Base-by-base conservation (phyloP, 2,113 vertebrate genomes). In the Marmota monax region DNA sequence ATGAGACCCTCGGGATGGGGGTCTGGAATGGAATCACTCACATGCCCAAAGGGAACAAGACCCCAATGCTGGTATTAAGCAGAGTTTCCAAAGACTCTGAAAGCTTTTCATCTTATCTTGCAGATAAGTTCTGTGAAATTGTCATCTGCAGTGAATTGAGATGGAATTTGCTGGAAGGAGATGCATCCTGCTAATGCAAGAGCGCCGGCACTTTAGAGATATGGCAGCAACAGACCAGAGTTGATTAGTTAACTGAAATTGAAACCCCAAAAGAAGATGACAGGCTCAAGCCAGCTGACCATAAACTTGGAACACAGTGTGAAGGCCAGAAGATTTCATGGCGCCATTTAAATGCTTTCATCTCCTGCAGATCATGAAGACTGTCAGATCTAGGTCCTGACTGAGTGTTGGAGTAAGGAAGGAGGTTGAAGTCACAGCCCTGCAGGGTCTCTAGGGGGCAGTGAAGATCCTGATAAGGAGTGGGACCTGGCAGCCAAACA, bases 21-120 rank as follows among this genome's bases (percentile, higher is more conserved):
- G 10, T 63, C 56, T 53, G 34, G 76, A 48, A 88, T 1, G 1
- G 22, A 45, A 37, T 80, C 72, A 18, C 4, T 63, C 17, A 25
- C 18, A 45, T 53, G 45, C 39, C 56, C 0, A 2, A 0, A 5
- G 32, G 45, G 13, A 20, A 69, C 11, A 22, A 58, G 91, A 22
- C 7, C 6, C 13, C n/a, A 3, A 2, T 34, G 42, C 4, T 63
- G 42, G 39, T 39, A 0, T n/a, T n/a, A n/a, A 25, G 7, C 22
- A 32, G 11, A 32, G 29, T 48, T 86, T 27, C 70, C 61, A 32
- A 74, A 87, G 25, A 39, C n/a, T 56, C 51, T 72, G 2, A 27
- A 27, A 74, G 67, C 23, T 23, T 63, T 20, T 65, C 20, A 2
- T 37, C 70, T 69, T 48, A 7, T 70, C 45, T 72, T 79, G 32